Percentiles rank a stretch among this genome's conserved stretches.
Evolutionary conservation across 2,113 vertebrate genomes (phyloP).

Genomic region (Gasterosteus nipponicus): DNA sequence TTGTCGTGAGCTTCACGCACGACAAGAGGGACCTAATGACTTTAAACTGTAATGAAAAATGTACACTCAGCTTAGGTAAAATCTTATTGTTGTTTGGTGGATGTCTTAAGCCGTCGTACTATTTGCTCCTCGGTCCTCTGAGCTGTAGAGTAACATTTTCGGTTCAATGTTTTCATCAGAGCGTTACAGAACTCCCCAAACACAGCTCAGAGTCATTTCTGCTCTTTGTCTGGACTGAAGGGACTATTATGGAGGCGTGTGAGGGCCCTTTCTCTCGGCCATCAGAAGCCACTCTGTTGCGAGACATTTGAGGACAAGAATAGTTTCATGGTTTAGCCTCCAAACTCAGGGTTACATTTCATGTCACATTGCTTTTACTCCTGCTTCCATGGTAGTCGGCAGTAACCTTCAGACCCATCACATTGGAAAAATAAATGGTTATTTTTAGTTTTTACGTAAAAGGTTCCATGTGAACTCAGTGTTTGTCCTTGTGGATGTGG

Average conservation of each 20-base stretch:
- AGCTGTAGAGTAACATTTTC: background rate
- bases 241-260: slow-evolving; percentile 28
- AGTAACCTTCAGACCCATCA: slow-evolving; percentile 2
- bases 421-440: background rate
- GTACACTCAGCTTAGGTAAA: background rate
- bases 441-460: background rate
- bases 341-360: background rate
- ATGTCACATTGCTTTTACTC: background rate
- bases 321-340: background rate
- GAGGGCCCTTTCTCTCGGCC: slow-evolving; percentile 17
- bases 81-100: background rate
- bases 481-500: background rate
- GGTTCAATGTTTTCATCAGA: background rate
- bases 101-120: background rate
- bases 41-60: background rate
- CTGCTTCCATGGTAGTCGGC: too few relatives aligned
- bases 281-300: slow-evolving; percentile 14
- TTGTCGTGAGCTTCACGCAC: background rate
- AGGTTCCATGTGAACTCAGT: background rate
- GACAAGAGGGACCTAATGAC: background rate
- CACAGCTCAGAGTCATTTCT: slow-evolving; percentile 32
- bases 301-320: background rate
- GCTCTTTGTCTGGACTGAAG: slow-evolving; percentile 35
- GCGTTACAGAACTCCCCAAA: slow-evolving; percentile 28
- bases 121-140: background rate